Percentiles rank a stretch among this genome's conserved stretches.
Conservation (phyloP, 2,888 invertebrate species). For the Ectemnius cavifrons region DNA sequence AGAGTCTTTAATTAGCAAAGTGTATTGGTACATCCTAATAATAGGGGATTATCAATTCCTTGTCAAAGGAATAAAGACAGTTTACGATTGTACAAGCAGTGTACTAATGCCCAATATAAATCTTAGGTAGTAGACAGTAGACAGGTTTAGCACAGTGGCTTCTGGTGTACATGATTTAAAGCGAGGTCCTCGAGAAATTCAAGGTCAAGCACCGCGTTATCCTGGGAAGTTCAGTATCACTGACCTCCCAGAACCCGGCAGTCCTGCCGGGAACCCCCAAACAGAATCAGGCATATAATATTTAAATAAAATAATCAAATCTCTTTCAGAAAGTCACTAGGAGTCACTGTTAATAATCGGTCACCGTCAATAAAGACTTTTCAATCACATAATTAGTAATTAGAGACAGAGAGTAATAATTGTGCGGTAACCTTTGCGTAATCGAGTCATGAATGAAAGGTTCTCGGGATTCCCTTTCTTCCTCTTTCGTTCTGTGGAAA, state of each 20-base stretch:
- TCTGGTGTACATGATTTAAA: not conserved
- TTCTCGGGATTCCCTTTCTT: slow-evolving; percentile 19
- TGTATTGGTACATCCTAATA: not conserved
- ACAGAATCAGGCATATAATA: no score
- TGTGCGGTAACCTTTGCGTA: slow-evolving; percentile 36
- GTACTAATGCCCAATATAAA: slow-evolving; percentile 45
- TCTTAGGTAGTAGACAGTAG: slow-evolving; percentile 26
- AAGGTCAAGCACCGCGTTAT: not conserved
- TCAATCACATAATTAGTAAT: no score
- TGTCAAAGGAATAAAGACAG: not conserved
- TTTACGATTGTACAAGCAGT: slow-evolving; percentile 26
- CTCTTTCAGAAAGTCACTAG: no score
- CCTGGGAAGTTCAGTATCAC: no score
- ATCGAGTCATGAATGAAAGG: slow-evolving; percentile 45
- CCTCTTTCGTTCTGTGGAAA: no score
- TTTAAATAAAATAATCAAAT: no score
- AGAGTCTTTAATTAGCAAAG: not conserved
- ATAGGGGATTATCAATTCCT: slow-evolving; percentile 8
- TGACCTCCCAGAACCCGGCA: no score
- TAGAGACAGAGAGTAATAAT: not conserved
- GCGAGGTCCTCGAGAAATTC: slow-evolving; percentile 14
- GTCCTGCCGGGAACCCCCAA: no score
- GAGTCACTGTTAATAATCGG: no score
- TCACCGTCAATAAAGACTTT: no score
- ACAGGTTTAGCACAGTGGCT: slow-evolving; percentile 28